These are phyloP conservation scores for Nasua narica DNA, from an alignment of 2,797 vertebrate species.

Conservation along the genomic window DNA sequence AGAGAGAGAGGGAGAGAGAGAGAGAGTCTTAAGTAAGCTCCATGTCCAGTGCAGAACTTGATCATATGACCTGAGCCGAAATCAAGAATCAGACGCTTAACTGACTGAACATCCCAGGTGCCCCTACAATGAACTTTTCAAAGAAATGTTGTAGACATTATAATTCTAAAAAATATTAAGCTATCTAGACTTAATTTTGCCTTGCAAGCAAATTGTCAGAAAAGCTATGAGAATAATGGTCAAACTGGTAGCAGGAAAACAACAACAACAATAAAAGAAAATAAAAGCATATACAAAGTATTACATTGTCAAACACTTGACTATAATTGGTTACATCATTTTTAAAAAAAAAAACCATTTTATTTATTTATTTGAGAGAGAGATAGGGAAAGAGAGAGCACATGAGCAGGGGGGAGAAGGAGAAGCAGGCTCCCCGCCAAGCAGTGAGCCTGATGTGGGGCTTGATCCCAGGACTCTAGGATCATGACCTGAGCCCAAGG, in stretches of 20 bases:
- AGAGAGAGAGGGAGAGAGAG: neutral
- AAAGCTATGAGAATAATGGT: neutral
- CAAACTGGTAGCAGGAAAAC: neutral
- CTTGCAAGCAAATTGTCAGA: neutral
- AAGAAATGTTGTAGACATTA: neutral
- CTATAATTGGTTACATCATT: neutral
- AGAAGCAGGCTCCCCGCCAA: no score
- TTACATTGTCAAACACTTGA: neutral
- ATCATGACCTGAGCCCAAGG: no score
- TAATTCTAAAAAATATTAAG: neutral
- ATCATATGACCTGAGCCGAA: neutral
- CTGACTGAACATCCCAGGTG: neutral
- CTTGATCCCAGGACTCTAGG: no score
- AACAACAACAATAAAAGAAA: neutral
- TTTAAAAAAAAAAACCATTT: neutral
- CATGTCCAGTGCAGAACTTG: neutral
- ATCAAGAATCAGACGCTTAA: neutral
- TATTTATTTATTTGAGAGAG: no score
- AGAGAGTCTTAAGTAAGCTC: neutral
- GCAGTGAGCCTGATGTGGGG: no score
- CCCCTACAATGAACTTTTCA: neutral
- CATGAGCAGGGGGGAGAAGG: no score
- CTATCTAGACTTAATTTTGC: neutral
- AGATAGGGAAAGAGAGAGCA: no score
- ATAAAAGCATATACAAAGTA: neutral